Evolutionary conservation across 2,113 vertebrate species (phyloP).

Genomic region (Jaculus jaculus): DNA sequence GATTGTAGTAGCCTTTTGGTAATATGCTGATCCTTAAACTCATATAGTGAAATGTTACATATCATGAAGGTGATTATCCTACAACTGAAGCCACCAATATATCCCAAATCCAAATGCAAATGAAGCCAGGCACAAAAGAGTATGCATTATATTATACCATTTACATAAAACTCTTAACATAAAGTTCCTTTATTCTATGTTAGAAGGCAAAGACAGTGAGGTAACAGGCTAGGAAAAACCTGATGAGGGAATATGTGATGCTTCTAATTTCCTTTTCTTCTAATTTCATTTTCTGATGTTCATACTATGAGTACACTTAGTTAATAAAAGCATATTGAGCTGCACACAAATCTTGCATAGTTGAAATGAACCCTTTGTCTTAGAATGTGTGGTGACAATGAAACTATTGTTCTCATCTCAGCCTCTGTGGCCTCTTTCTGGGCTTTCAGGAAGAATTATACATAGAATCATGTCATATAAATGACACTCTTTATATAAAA

Average conservation of each 20-base stretch:
- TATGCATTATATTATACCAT: neutral
- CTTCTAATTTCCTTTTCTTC: slow-evolving; percentile 22
- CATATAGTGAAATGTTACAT: neutral
- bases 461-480: slow-evolving; percentile 53
- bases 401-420: slow-evolving; percentile 67
- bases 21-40: neutral
- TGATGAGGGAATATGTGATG: neutral
- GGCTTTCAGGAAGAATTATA: slow-evolving; percentile 32
- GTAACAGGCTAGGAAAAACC: neutral
- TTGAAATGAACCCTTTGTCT: slow-evolving; percentile 27
- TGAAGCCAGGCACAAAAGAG: neutral
- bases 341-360: neutral
- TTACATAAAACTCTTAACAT: slow-evolving; percentile 34
- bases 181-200: neutral
- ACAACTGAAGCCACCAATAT: neutral
- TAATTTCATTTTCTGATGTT: slow-evolving; percentile 29
- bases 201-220: neutral
- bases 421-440: slow-evolving; percentile 50
- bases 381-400: slow-evolving; percentile 58
- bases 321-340: slow-evolving; percentile 38
- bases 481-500: slow-evolving; percentile 37
- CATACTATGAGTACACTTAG: neutral
- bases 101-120: neutral
- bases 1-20: neutral
- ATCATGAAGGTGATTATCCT: neutral